A percentile compares a stretch with the other conserved stretches of the same genome.
Conservation (phyloP, 2,113 vertebrate species). For the Eurypyga helias region DNA sequence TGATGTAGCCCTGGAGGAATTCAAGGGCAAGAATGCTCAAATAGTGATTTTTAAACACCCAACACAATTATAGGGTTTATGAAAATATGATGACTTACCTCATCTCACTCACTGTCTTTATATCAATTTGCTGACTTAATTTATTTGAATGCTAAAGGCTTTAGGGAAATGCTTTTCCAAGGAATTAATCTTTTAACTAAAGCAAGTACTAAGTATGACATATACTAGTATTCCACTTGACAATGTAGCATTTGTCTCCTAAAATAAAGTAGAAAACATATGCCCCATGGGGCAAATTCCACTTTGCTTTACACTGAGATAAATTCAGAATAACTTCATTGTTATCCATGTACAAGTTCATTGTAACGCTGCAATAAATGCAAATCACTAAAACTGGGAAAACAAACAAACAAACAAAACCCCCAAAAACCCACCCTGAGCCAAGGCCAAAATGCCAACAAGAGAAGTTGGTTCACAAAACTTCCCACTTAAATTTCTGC, state of each 20-base stretch:
- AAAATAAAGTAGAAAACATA: not conserved
- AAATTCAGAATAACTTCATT: slow-evolving; percentile 18
- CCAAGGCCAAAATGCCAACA: not conserved
- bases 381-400: not conserved
- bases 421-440: not conserved
- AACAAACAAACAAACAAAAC: not conserved
- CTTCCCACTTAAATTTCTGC: not conserved
- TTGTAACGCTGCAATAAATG: not conserved
- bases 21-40: not conserved
- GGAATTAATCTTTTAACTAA: slow-evolving; percentile 43
- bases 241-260: slow-evolving; percentile 6
- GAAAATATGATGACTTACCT: slow-evolving; percentile 25
- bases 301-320: not conserved
- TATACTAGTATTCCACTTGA: slow-evolving; percentile 4
- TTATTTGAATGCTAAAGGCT: slow-evolving; percentile 27
- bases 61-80: not conserved
- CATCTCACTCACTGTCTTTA: not conserved
- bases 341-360: not conserved
- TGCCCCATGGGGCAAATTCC: not conserved
- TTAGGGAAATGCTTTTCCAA: slow-evolving; percentile 36
- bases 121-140: slow-evolving; percentile 18
- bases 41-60: not conserved
- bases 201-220: not conserved
- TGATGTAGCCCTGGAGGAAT: not conserved
- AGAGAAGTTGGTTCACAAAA: not conserved